Conservation (phyloP, 1,140 invertebrate genomes). For the Drosophila tani region DNA sequence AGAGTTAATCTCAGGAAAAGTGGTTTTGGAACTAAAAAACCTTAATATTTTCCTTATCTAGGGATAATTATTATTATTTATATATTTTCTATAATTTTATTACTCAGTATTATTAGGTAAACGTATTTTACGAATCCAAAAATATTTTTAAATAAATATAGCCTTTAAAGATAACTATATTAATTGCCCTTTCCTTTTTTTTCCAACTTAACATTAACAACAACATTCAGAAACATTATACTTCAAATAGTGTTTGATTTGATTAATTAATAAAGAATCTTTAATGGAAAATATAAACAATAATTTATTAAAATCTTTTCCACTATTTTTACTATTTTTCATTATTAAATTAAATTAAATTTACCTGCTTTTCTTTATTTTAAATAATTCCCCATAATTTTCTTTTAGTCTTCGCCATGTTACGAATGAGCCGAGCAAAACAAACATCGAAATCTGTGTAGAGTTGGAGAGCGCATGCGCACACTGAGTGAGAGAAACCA, state of each 20-base stretch:
- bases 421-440: conserved; percentile 75
- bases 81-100: not conserved
- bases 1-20: not conserved
- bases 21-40: not conserved
- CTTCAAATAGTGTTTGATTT: too few species aligned
- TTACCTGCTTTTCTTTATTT: not conserved
- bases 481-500: conserved; percentile 22
- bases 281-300: too few species aligned
- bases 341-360: too few species aligned
- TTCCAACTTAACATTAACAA: too few species aligned
- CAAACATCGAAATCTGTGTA: conserved; percentile 63
- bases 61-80: not conserved
- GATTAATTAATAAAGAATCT: too few species aligned
- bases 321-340: not conserved
- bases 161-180: too few species aligned
- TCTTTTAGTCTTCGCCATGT: conserved; percentile 31
- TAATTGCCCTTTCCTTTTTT: too few species aligned
- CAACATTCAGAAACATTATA: too few species aligned
- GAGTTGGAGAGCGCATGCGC: conserved; percentile 74
- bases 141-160: too few species aligned
- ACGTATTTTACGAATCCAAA: too few species aligned
- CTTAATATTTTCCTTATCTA: not conserved
- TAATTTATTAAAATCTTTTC: too few species aligned
- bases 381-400: not conserved
- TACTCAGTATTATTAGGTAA: not conserved